Base-by-base conservation (phyloP, 2,888 invertebrate species). In the Campaea margaritaria region DNA sequence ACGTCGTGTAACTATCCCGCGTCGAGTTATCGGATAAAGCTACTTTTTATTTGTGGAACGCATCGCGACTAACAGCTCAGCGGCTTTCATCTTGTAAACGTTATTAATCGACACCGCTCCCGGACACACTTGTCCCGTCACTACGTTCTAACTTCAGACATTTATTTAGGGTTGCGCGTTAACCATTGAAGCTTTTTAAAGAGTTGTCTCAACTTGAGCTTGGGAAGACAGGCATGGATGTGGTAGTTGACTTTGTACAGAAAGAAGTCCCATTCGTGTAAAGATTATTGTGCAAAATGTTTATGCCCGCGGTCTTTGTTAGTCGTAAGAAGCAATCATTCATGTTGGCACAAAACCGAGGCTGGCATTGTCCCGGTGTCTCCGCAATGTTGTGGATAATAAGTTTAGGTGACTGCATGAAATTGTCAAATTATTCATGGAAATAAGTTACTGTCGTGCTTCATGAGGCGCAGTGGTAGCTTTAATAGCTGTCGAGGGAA, bases 51-150 rank as follows among this genome's bases (percentile, higher is more conserved):
- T 90, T 91, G 83, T 90, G 88, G 87, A 89, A 85, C 85, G 80
- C 87, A 87, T 83, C 86, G 83, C 86, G 85, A 85, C 85, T 84
- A 65, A 68, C 68, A 62, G 63, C 62, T 59, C 54, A 84, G 82
- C 87, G 85, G 87, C 90, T 91, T 90, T 91, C 90, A 89, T 91
- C 89, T 90, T 89, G 89, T 90, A 91, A 90, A 89, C 82, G 87
- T 89, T 91, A 91, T 91, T 90, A 91, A 91, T 91, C 88, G 89
- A 85, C 87, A 85, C 72, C 75, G 85, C 91, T 90, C 88, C 90
- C 85, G 89, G 82, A 78, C 78, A 78, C 79, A 82, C 81, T 75
- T 72, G 72, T 73, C 73, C 69, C 76, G 69, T 73, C 79, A 78
- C 83, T 76, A 74, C 57, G 31, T 49, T 45, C 44, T 27, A 60